phyloP scores from a whole-genome alignment of 2,888 invertebrate genomes.

The Platerodrilus igneus region DNA sequence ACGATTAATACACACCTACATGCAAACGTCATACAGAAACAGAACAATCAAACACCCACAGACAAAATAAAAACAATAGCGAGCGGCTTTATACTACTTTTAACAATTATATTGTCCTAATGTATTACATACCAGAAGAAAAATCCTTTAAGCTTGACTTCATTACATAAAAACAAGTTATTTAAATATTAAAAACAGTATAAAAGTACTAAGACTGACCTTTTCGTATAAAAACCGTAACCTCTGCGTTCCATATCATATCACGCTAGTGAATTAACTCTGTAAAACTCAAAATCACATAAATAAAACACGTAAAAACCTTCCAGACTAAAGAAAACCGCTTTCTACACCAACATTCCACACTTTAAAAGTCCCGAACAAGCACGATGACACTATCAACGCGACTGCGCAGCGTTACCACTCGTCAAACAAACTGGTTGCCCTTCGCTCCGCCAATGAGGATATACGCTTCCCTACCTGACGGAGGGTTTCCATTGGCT shows the following conservation, averaged over 20 bases:
- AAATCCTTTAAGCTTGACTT: no score
- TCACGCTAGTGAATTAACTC: no score
- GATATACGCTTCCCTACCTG: conserved; percentile 37
- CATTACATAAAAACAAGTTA: no score
- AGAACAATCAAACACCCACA: no score
- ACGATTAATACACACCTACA: no score
- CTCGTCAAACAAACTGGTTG: conserved; percentile 38
- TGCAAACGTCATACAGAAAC: no score
- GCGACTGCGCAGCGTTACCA: conserved; percentile 35
- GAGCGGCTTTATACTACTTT: no score
- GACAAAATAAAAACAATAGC: no score
- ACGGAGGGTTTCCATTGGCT: conserved; percentile 41
- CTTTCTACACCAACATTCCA: conserved; percentile 26
- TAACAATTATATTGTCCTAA: no score
- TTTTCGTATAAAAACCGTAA: conserved; percentile 77
- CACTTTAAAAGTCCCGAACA: no score
- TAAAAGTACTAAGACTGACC: conserved; percentile 62
- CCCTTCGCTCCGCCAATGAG: conserved; percentile 43
- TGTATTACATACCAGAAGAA: no score
- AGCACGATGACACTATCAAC: conserved; percentile 24
- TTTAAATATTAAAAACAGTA: conserved; percentile 54
- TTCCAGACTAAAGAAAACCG: conserved; percentile 16
- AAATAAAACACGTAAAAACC: conserved; percentile 13
- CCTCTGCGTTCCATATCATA: conserved; percentile 65
- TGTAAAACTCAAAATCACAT: no score